A percentile compares a stretch with the other conserved stretches of the same genome.
Evolutionary conservation across 2,888 invertebrate species (phyloP).

Genomic region (Eupithecia pulchellata): DNA sequence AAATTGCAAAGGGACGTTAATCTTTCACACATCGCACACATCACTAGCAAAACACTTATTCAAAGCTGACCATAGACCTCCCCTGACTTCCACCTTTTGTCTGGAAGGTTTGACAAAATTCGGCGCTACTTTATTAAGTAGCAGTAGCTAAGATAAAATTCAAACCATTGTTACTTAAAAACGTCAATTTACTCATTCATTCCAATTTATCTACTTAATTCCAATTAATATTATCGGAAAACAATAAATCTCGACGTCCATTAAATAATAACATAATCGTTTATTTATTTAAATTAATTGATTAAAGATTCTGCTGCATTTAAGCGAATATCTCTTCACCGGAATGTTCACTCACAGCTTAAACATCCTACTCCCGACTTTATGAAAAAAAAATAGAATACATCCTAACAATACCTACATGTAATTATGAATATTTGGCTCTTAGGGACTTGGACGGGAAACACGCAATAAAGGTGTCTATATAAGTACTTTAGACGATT

Average conservation of each 20-base stretch:
- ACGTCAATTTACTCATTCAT: neutral
- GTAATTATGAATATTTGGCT: neutral
- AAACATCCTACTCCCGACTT: neutral
- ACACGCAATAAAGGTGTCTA: too few species aligned
- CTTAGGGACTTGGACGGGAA: neutral
- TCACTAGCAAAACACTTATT: neutral
- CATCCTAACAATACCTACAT: too few species aligned
- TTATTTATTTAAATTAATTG: constrained; percentile 31
- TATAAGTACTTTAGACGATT: too few species aligned
- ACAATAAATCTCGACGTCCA: constrained; percentile 29
- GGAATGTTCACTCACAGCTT: neutral
- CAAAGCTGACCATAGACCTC: neutral
- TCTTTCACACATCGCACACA: neutral
- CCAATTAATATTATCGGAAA: constrained; percentile 28
- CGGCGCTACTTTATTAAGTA: neutral
- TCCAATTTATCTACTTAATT: constrained; percentile 8
- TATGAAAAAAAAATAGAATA: too few species aligned
- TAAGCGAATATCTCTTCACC: neutral
- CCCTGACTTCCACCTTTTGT: neutral
- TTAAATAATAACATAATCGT: constrained; percentile 25
- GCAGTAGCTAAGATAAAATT: neutral
- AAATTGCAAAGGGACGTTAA: too few species aligned
- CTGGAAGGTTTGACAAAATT: neutral
- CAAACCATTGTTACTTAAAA: neutral
- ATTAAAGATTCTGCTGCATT: constrained; percentile 9